phyloP scores from a whole-genome alignment of 1,140 invertebrate genomes.

The Leptonema lineaticorne region DNA sequence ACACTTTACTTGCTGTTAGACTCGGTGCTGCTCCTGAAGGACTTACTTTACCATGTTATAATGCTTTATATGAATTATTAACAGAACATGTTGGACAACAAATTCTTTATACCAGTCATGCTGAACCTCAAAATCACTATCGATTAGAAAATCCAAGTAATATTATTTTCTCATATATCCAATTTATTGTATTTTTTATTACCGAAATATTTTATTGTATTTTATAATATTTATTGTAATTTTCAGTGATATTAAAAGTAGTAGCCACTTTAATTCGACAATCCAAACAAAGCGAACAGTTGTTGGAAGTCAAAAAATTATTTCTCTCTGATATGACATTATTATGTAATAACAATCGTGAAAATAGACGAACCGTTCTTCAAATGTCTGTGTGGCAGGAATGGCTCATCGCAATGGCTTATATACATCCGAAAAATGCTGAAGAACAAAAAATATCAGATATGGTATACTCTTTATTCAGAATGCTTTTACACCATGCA shows the following conservation, averaged over 20 bases:
- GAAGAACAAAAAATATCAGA: slow-evolving; percentile 97
- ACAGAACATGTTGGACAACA: slow-evolving; percentile 96
- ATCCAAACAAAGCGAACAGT: slow-evolving; percentile 88
- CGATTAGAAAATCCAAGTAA: slow-evolving; percentile 96
- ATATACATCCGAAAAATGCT: slow-evolving; percentile 93
- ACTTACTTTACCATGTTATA: slow-evolving; percentile 91
- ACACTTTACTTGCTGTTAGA: slow-evolving; percentile 91
- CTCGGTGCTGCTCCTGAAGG: slow-evolving; percentile 87
- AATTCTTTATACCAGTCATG: slow-evolving; percentile 86
- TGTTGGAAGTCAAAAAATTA: slow-evolving; percentile 92
- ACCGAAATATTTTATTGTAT: background rate
- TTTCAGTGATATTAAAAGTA: slow-evolving; percentile 95
- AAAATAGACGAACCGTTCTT: slow-evolving; percentile 94
- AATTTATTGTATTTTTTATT: background rate
- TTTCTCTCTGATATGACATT: slow-evolving; percentile 98
- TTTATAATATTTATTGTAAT: background rate
- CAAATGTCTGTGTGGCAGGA: slow-evolving; percentile 99
- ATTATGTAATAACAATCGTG: slow-evolving; percentile 94
- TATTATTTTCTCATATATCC: slow-evolving; percentile 40
- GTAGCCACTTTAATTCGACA: slow-evolving; percentile 95
- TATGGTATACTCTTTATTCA: slow-evolving; percentile 96
- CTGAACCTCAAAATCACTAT: slow-evolving; percentile 92
- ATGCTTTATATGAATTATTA: slow-evolving; percentile 98
- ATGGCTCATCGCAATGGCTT: slow-evolving; percentile 98
- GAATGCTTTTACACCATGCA: slow-evolving; percentile 96